Conservation (phyloP, 1,140 invertebrate genomes). For the Hylyphantes graminicola region DNA sequence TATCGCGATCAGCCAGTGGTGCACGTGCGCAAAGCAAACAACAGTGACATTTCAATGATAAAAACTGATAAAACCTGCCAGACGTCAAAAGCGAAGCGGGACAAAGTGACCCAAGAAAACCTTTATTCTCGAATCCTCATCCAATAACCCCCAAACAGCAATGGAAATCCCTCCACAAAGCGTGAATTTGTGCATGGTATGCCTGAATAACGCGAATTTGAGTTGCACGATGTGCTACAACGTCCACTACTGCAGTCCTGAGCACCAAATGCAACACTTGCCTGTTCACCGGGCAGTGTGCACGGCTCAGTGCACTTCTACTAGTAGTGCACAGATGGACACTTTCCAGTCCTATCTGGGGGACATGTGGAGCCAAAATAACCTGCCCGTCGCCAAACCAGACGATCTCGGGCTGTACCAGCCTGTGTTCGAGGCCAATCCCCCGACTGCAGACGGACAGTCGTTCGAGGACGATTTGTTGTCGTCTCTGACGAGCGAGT, state of each 20-base stretch:
- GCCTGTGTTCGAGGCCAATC: no score
- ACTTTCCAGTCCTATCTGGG: no score
- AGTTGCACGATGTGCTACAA: conserved; percentile 79
- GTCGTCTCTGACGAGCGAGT: no score
- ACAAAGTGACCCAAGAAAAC: background rate
- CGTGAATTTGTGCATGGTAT: conserved; percentile 72
- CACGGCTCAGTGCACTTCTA: no score
- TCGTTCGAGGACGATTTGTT: no score
- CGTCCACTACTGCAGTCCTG: conserved; percentile 81
- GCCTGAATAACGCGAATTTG: conserved; percentile 76
- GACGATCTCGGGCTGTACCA: no score
- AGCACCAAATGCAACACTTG: conserved; percentile 83
- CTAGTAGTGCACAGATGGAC: no score
- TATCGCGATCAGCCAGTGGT: no score
- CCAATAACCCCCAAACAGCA: background rate
- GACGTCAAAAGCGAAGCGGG: background rate
- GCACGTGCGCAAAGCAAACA: conserved; percentile 8
- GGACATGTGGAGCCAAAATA: no score
- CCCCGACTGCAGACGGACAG: no score
- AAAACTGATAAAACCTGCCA: conserved; percentile 15
- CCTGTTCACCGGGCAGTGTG: no score
- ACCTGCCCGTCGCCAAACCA: no score
- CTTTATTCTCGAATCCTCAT: background rate
- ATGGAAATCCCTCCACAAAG: background rate
- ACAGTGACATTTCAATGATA: conserved; percentile 40